Evolutionary conservation across 2,797 vertebrate species (phyloP).

Genomic region (Anguilla pacifica): DNA sequence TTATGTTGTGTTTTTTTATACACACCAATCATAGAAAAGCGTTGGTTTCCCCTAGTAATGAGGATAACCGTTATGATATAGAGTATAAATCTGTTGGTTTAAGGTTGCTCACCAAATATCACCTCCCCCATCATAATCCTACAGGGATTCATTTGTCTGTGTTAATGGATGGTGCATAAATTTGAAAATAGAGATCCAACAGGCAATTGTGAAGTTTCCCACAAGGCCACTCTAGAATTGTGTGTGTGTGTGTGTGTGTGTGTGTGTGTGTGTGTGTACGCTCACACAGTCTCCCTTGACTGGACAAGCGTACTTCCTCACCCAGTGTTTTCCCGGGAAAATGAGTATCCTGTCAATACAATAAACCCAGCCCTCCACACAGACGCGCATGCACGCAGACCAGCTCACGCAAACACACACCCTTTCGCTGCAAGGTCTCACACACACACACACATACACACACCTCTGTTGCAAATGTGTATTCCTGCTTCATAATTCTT

Average conservation of each 20-base stretch:
- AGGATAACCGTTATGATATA: conserved; percentile 19
- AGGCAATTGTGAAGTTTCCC: conserved; percentile 10
- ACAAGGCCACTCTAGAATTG: conserved; percentile 4
- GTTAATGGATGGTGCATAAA: conserved; percentile 28
- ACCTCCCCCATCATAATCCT: conserved; percentile 42
- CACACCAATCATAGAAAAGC: neutral
- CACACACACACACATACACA: neutral
- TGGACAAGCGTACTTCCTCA: conserved; percentile 13
- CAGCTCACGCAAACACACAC: neutral
- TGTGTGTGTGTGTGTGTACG: neutral
- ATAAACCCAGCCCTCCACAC: neutral
- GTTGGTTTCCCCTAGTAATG: neutral
- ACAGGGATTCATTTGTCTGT: conserved; percentile 9
- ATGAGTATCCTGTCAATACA: conserved; percentile 32
- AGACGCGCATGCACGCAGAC: neutral
- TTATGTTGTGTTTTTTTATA: conserved; percentile 32
- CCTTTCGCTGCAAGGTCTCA: neutral
- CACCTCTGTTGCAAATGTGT: neutral
- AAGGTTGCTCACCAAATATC: neutral
- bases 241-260: neutral
- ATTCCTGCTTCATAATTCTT: neutral
- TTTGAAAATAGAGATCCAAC: conserved; percentile 41
- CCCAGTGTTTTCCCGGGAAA: conserved; percentile 30
- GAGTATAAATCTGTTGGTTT: conserved; percentile 36
- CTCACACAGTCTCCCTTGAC: neutral